Evolutionary conservation across 35 echinoderm and acorn worm species (phyloP).

Genomic region (Apostichopus japonicus): DNA sequence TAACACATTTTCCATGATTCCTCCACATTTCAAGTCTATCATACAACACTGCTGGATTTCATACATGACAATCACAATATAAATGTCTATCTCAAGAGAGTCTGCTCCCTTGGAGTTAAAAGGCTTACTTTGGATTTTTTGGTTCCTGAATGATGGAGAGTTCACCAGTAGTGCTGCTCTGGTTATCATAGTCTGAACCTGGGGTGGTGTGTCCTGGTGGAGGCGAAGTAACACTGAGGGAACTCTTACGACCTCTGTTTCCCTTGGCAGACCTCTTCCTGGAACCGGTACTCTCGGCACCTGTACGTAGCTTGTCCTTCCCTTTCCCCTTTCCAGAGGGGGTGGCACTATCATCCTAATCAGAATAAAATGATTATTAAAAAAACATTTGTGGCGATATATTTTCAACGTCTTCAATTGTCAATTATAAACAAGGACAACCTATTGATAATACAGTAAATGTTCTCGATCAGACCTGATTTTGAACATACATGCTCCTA

Average conservation of each 20-base stretch:
- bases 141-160: constrained; percentile 84
- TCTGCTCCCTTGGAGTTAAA: no score
- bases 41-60: no score
- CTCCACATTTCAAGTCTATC: no score
- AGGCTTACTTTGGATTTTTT: constrained; percentile 87
- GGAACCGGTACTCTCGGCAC: constrained; percentile 83
- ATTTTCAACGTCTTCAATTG: no score
- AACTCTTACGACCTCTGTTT: constrained; percentile 85
- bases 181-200: constrained; percentile 89
- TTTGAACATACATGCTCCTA: no score
- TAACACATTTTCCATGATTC: no score
- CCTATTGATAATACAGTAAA: no score
- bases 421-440: no score
- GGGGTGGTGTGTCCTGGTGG: constrained; percentile 89
- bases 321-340: constrained; percentile 86
- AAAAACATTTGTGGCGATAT: no score
- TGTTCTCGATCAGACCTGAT: no score
- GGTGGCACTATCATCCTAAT: constrained; percentile 82
- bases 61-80: no score
- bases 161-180: constrained; percentile 90
- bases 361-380: background rate
- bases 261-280: constrained; percentile 82
- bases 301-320: constrained; percentile 82
- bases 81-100: no score
- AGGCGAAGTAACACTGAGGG: constrained; percentile 81